Evolutionary conservation across 23 tunicate genomes (phyloP).

Genomic region (Trididemnum nubilum): DNA sequence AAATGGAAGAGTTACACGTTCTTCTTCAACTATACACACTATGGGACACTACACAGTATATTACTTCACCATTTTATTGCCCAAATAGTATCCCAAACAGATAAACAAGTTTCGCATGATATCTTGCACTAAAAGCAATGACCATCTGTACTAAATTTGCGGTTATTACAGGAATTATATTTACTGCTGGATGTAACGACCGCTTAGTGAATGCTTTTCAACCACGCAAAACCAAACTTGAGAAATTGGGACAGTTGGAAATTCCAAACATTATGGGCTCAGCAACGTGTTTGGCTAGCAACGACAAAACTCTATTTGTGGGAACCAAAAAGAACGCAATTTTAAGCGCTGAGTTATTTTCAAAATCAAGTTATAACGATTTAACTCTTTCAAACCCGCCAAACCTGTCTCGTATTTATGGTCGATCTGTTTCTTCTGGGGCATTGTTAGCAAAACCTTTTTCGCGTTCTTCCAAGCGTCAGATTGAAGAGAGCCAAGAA

Average conservation of each 20-base stretch:
- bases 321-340: slow-evolving; percentile 59
- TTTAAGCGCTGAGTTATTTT: slow-evolving; percentile 17
- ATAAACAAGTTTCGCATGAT: too few relatives aligned
- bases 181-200: slow-evolving; percentile 67
- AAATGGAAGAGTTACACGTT: too few relatives aligned
- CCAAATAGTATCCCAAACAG: too few relatives aligned
- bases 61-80: too few relatives aligned
- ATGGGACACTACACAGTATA: background rate
- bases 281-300: slow-evolving; percentile 38
- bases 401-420: background rate
- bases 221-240: slow-evolving; percentile 47
- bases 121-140: too few relatives aligned
- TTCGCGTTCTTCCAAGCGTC: background rate
- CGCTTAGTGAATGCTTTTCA: slow-evolving; percentile 52
- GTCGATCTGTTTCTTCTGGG: background rate
- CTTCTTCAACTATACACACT: too few relatives aligned
- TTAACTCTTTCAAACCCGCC: background rate
- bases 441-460: background rate
- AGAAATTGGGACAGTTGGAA: slow-evolving; percentile 36
- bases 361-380: slow-evolving; percentile 1
- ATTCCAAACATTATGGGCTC: slow-evolving; percentile 56
- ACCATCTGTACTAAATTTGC: background rate
- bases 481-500: background rate
- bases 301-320: slow-evolving; percentile 43
- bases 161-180: slow-evolving; percentile 49